Evolutionary conservation across 1,140 invertebrate genomes (phyloP).

Genomic region (Euura lappo): DNA sequence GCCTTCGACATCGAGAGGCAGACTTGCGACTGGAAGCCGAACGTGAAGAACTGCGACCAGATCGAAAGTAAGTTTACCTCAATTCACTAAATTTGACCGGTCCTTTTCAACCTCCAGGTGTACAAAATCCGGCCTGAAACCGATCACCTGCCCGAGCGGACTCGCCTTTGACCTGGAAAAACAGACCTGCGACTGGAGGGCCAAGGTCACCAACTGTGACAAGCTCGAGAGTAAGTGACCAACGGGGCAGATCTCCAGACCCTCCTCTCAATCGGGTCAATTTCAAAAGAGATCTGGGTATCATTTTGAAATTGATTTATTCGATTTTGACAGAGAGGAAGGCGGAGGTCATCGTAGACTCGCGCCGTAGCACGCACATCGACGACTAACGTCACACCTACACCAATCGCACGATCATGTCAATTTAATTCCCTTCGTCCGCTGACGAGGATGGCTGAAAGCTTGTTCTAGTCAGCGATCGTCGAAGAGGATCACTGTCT

Average conservation of each 20-base stretch:
- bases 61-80: constrained; percentile 84
- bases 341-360: constrained; percentile 48
- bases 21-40: constrained; percentile 94
- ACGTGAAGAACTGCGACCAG: constrained; percentile 93
- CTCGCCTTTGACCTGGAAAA: constrained; percentile 96
- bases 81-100: constrained; percentile 29
- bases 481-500: constrained; percentile 1
- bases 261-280: neutral
- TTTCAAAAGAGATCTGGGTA: constrained; percentile 15
- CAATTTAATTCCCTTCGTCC: neutral
- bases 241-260: constrained; percentile 35
- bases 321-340: constrained; percentile 8
- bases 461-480: neutral
- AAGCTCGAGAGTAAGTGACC: constrained; percentile 92
- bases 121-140: constrained; percentile 90
- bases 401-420: neutral
- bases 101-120: constrained; percentile 69
- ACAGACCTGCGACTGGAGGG: constrained; percentile 97
- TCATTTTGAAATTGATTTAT: neutral
- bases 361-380: constrained; percentile 57
- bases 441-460: neutral
- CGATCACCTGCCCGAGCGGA: constrained; percentile 92
- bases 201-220: constrained; percentile 95
- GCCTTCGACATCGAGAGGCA: constrained; percentile 94
- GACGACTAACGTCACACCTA: constrained; percentile 1